Base-by-base conservation (phyloP, 1,140 invertebrate genomes). In the Drosophila setifemur region DNA sequence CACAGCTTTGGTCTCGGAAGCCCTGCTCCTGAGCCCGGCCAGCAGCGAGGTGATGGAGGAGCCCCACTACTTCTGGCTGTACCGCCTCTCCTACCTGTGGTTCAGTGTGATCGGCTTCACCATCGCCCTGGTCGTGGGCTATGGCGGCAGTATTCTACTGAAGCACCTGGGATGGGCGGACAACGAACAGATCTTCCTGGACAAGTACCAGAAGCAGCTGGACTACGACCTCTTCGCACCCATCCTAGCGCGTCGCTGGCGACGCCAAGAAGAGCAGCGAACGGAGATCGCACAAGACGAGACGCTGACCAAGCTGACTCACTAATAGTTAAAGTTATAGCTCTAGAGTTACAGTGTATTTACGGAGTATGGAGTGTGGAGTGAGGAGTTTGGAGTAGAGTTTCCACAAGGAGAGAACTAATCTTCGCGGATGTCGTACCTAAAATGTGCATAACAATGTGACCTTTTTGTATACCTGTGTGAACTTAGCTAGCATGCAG, bases 31-130 rank as follows among this genome's bases (percentile, higher is more conserved):
- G 9, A 25, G 31, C 2, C n/a, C 55, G 14, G 45, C 60, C 9
- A 69, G 21, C 44, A 43, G 33, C n/a, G 42, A 29, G 3, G 18
- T 43, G 28, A 44, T 23, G 43, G 33, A 14, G 14, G 53, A 74
- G 21, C 19, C 49, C 0, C 45, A 88, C 4, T 87, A 76, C 54
- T 83, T 88, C 31, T 90, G 85, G 81, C 55, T 90, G 1, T 90
- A 77, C 61, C 79, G 85, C 8, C 91, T 98, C n/a, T 98, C 97
- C 0, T 98, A 98, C 85, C 92, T 97, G 91, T 98, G 97, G 95
- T 95, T 94, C 88, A 92, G 93, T 28, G 93, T 95, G 1, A 91
- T 96, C 31, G 96, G 95, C 40, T 94, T 95, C 68, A 2, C 92
- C 0, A 74, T 94, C 0, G 95, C 95, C 0, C 54, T 94, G 1